phyloP scores from a whole-genome alignment of 2,888 invertebrate genomes.

The Machimus rusticus region DNA sequence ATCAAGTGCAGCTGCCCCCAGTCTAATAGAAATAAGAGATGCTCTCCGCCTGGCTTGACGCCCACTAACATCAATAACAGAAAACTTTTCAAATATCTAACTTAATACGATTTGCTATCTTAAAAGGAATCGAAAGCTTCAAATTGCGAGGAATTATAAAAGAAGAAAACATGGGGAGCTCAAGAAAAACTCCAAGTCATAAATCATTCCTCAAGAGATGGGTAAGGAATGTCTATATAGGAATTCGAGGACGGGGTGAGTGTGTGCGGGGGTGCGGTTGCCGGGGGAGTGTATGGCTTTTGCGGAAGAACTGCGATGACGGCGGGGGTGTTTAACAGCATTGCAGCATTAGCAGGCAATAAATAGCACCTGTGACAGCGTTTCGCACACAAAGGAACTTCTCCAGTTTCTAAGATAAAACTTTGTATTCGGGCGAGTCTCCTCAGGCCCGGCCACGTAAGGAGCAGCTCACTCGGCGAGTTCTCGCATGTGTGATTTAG shows the following conservation, averaged over 20 bases:
- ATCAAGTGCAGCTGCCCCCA: background rate
- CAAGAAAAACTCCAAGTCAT: slow-evolving; percentile 23
- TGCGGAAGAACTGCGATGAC: slow-evolving; percentile 9
- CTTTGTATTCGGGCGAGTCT: background rate
- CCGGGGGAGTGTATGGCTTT: background rate
- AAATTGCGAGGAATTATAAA: slow-evolving; percentile 32
- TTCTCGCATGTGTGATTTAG: background rate
- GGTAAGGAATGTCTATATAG: slow-evolving; percentile 1
- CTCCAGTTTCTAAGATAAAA: slow-evolving; percentile 17
- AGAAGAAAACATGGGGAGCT: slow-evolving; percentile 19
- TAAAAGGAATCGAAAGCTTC: slow-evolving; percentile 31
- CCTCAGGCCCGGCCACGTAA: background rate
- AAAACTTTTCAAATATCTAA: slow-evolving; percentile 28
- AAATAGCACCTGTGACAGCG: slow-evolving; percentile 42
- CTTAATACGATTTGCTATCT: slow-evolving; percentile 32
- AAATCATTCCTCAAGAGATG: slow-evolving; percentile 33
- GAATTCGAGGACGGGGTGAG: background rate
- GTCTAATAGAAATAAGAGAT: background rate
- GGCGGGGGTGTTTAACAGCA: slow-evolving; percentile 38
- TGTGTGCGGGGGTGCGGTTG: background rate
- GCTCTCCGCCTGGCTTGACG: background rate
- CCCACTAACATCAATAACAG: slow-evolving; percentile 6
- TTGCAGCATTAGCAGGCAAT: slow-evolving; percentile 42
- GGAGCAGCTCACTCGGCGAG: background rate
- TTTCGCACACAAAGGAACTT: slow-evolving; percentile 12